Conservation (phyloP, 2,797 vertebrate species). For the Oophaga sylvatica region DNA sequence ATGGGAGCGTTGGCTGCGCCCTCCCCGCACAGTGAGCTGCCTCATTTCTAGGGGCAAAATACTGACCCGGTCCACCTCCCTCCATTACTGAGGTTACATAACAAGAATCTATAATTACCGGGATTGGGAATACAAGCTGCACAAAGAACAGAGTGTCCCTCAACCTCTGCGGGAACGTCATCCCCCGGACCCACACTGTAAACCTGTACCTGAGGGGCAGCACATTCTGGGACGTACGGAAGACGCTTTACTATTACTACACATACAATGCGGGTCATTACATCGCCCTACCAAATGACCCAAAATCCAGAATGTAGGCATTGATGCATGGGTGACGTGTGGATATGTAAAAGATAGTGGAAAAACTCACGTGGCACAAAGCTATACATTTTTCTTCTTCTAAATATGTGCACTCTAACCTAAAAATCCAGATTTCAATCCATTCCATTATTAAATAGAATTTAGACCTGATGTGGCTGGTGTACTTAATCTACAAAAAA, state of each 20-base stretch:
- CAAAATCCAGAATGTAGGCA: not conserved
- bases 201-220: constrained; percentile 17
- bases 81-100: constrained; percentile 50
- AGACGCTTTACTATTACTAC: not conserved
- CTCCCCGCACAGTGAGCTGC: not conserved
- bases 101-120: constrained; percentile 50
- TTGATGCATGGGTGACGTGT: not conserved
- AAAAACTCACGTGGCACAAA: no score
- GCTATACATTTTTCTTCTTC: no score
- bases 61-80: constrained; percentile 22
- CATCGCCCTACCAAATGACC: not conserved
- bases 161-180: constrained; percentile 37
- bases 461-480: no score
- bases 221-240: not conserved
- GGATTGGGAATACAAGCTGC: constrained; percentile 23
- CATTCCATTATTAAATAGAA: no score
- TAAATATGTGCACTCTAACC: no score
- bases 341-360: no score
- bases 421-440: no score
- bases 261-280: not conserved
- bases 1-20: not conserved
- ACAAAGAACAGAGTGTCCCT: constrained; percentile 52
- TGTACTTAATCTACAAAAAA: no score
- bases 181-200: constrained; percentile 25
- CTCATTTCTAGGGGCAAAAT: constrained; percentile 32